Evolutionary conservation across 2,797 vertebrate species (phyloP).

Genomic region (Bryconaethiops microstoma): DNA sequence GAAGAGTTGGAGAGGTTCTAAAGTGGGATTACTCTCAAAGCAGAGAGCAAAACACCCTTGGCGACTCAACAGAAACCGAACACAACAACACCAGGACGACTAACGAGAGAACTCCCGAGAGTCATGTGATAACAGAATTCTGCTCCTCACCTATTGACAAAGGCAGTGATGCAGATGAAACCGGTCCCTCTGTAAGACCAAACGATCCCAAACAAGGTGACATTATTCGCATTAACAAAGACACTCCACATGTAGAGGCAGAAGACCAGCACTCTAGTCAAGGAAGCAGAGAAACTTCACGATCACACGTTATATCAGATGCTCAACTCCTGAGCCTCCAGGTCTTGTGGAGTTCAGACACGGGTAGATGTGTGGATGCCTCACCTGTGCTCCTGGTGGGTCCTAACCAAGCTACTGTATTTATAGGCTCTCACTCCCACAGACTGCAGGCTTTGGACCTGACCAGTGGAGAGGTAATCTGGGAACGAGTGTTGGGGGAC

Average conservation of each 20-base stretch:
- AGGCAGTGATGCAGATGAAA: neutral
- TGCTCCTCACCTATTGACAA: neutral
- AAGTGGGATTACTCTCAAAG: slow-evolving; percentile 36
- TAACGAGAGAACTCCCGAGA: neutral
- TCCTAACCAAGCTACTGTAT: slow-evolving; percentile 68
- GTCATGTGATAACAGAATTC: neutral
- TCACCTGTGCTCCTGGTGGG: slow-evolving; percentile 84
- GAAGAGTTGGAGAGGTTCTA: slow-evolving; percentile 66
- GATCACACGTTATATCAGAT: neutral
- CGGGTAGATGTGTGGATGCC: slow-evolving; percentile 92
- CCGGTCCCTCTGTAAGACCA: neutral
- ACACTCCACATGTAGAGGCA: neutral
- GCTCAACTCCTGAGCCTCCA: slow-evolving; percentile 61
- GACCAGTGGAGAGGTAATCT: slow-evolving; percentile 78
- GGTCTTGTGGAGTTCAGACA: slow-evolving; percentile 88
- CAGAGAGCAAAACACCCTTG: neutral
- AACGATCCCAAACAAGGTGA: neutral
- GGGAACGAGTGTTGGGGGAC: slow-evolving; percentile 89
- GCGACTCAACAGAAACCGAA: neutral
- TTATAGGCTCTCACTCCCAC: slow-evolving; percentile 93
- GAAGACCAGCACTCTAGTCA: neutral
- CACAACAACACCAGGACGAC: neutral
- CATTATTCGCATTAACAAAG: neutral
- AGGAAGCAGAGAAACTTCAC: neutral
- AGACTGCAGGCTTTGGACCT: slow-evolving; percentile 87